These are phyloP conservation scores for Coregonus clupeaformis DNA, from an alignment of 2,113 vertebrate species.

Conservation along the genomic window DNA sequence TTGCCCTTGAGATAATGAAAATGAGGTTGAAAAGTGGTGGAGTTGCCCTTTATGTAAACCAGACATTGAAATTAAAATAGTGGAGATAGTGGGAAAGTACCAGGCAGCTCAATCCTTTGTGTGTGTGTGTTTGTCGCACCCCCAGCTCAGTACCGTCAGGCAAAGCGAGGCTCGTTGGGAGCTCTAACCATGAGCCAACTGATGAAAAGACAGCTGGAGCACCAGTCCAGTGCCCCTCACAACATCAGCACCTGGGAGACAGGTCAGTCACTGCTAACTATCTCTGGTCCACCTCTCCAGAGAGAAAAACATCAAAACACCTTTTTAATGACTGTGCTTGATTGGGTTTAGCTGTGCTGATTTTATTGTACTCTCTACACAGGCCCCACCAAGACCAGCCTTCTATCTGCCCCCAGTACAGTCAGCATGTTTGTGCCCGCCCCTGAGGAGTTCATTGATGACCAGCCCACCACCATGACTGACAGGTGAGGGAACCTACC, in stretches of 20 bases:
- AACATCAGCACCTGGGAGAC: slow-evolving; percentile 98
- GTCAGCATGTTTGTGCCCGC: slow-evolving; percentile 98
- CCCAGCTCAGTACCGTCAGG: slow-evolving; percentile 95
- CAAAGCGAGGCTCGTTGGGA: slow-evolving; percentile 96
- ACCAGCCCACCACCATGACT: slow-evolving; percentile 92
- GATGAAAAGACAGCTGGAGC: slow-evolving; percentile 98
- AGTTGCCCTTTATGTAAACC: background rate
- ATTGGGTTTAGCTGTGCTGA: background rate
- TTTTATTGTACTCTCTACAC: background rate
- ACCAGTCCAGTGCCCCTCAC: slow-evolving; percentile 96
- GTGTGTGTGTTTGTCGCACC: slow-evolving; percentile 23
- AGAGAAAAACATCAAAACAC: too few species aligned
- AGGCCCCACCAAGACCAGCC: slow-evolving; percentile 95
- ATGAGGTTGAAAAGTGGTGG: too few species aligned
- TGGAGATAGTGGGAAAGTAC: background rate
- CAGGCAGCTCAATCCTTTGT: background rate
- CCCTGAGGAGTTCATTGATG: slow-evolving; percentile 95
- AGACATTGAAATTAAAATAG: background rate
- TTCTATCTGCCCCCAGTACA: slow-evolving; percentile 94
- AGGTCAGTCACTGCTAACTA: slow-evolving; percentile 74
- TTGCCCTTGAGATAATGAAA: too few species aligned
- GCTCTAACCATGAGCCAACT: slow-evolving; percentile 96
- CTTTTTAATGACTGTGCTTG: background rate
- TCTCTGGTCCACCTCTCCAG: too few species aligned
- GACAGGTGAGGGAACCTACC: slow-evolving; percentile 80